Evolutionary conservation across 2,113 vertebrate genomes (phyloP).

Genomic region (Alectura lathami): DNA sequence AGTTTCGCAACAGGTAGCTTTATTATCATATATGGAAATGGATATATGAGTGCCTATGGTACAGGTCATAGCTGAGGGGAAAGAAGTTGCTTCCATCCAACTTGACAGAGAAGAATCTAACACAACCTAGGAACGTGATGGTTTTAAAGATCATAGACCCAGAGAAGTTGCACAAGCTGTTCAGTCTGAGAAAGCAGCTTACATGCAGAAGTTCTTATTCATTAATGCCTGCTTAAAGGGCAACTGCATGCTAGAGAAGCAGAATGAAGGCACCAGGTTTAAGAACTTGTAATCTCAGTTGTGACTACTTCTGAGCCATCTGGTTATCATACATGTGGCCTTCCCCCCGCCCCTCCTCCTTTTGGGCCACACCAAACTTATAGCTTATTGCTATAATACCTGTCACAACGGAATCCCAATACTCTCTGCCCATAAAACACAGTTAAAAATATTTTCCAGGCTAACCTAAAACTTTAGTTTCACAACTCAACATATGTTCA

Average conservation of each 20-base stretch:
- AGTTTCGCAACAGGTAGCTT: background rate
- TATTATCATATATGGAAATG: background rate
- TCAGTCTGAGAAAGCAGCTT: background rate
- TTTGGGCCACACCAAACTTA: background rate
- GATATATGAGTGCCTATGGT: background rate
- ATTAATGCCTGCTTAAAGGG: background rate
- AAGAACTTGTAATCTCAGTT: background rate
- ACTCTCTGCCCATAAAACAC: background rate
- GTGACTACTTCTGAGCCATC: background rate
- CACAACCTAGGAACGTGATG: background rate
- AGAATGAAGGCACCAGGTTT: background rate
- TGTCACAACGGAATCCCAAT: background rate
- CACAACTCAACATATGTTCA: background rate
- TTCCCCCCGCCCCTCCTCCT: background rate
- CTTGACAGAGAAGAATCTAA: background rate
- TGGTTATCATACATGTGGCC: background rate
- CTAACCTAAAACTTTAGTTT: background rate
- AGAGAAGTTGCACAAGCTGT: background rate
- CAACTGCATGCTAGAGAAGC: background rate
- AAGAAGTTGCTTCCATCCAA: background rate
- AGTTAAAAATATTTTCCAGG: background rate
- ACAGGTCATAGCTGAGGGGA: background rate
- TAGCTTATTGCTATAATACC: background rate
- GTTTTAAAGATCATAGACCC: conserved; percentile 12
- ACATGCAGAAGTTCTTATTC: background rate